Conservation (phyloP, 1,140 invertebrate genomes). For the Macrocentrus cingulum region DNA sequence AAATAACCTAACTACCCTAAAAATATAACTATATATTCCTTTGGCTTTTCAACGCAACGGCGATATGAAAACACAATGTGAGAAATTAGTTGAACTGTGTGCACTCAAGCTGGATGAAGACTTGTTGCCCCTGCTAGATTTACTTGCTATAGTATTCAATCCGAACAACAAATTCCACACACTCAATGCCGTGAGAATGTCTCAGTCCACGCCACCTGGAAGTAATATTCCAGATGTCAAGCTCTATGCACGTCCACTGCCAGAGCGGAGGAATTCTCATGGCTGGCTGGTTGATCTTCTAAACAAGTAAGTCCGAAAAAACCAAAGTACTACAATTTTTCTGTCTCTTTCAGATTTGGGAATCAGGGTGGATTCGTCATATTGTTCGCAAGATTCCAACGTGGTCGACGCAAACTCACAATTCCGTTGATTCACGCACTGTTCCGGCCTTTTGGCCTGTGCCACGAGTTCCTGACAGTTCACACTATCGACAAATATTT, state of each 20-base stretch:
- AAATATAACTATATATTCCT: constrained; percentile 97
- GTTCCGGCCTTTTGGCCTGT: constrained; percentile 88
- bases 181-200: constrained; percentile 81
- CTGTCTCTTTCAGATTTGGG: constrained; percentile 74
- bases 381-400: constrained; percentile 83
- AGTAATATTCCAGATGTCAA: constrained; percentile 70
- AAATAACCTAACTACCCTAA: constrained; percentile 91
- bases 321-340: constrained; percentile 10
- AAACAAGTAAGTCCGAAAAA: constrained; percentile 67
- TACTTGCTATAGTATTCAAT: constrained; percentile 91
- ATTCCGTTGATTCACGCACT: constrained; percentile 82
- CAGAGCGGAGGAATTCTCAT: constrained; percentile 74
- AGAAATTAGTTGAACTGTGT: constrained; percentile 88
- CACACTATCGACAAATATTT: constrained; percentile 91
- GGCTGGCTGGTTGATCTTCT: constrained; percentile 96
- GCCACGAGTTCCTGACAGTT: constrained; percentile 87
- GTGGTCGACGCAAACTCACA: constrained; percentile 69
- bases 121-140: constrained; percentile 89
- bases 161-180: constrained; percentile 94
- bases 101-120: constrained; percentile 88
- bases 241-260: constrained; percentile 78
- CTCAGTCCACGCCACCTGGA: constrained; percentile 73
- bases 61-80: constrained; percentile 92
- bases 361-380: constrained; percentile 85
- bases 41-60: constrained; percentile 96